Evolutionary conservation across 2,113 vertebrate genomes (phyloP).

Genomic region (Paracanthobrama guichenoti): DNA sequence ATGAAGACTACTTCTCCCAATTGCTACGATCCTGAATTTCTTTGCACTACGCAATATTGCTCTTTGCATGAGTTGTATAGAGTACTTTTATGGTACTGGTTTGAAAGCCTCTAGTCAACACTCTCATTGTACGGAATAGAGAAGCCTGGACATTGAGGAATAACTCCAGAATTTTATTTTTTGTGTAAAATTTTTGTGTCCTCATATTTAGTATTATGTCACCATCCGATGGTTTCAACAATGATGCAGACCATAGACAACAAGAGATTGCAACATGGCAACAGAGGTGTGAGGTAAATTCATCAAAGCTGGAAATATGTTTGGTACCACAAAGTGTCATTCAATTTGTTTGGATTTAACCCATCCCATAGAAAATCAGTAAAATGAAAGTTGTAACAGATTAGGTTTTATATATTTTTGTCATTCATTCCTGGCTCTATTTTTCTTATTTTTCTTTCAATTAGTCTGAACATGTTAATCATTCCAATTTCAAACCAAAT

Average conservation of each 20-base stretch:
- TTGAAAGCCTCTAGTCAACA: background rate
- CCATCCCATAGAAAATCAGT: background rate
- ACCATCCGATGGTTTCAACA: no score
- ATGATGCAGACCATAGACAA: background rate
- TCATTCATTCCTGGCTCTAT: background rate
- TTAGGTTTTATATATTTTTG: background rate
- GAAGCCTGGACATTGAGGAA: background rate
- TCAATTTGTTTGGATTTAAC: background rate
- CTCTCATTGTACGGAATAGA: background rate
- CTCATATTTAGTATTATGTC: background rate
- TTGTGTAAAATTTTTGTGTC: background rate
- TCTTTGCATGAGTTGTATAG: background rate
- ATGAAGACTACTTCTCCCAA: background rate
- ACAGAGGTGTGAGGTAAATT: background rate
- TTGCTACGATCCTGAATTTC: background rate
- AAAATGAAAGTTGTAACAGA: no score
- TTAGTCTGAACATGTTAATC: background rate
- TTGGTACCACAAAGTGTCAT: background rate
- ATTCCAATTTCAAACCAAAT: background rate
- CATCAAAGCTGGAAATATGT: background rate
- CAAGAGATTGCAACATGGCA: background rate
- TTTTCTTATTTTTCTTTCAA: background rate
- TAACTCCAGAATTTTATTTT: background rate
- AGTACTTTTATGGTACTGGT: background rate
- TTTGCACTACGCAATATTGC: background rate